Evolutionary conservation across 2,888 invertebrate species (phyloP).

Genomic region (Fragum sueziense): DNA sequence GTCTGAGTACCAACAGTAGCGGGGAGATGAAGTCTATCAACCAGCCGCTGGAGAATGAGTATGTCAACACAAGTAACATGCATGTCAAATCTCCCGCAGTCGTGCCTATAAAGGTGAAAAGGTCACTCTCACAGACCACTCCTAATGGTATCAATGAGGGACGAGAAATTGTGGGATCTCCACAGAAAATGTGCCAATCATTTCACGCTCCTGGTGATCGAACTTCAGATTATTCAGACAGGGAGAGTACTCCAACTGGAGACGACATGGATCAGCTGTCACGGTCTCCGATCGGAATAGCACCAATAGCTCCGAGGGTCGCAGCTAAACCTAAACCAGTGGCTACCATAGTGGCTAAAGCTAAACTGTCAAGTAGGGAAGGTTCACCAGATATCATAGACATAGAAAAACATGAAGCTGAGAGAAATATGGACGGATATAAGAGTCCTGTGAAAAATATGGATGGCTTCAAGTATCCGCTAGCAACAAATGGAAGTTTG

Average conservation of each 20-base stretch:
- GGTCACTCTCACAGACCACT: slow-evolving; percentile 63
- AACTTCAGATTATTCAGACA: slow-evolving; percentile 58
- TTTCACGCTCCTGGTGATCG: slow-evolving; percentile 84
- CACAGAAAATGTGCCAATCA: slow-evolving; percentile 84
- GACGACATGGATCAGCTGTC: slow-evolving; percentile 57
- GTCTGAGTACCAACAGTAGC: slow-evolving; percentile 71
- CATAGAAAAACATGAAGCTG: slow-evolving; percentile 71
- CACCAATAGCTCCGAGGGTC: slow-evolving; percentile 90
- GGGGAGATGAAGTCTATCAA: slow-evolving; percentile 57
- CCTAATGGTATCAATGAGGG: slow-evolving; percentile 61
- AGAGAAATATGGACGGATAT: slow-evolving; percentile 69
- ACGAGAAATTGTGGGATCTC: slow-evolving; percentile 62
- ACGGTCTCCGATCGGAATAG: slow-evolving; percentile 52
- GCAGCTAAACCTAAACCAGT: slow-evolving; percentile 87
- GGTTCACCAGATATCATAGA: slow-evolving; percentile 73
- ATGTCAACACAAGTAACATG: slow-evolving; percentile 56
- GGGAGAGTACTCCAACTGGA: slow-evolving; percentile 68
- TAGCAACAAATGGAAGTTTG: slow-evolving; percentile 59
- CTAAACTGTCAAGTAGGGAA: slow-evolving; percentile 75
- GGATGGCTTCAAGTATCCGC: slow-evolving; percentile 59
- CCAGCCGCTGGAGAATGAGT: slow-evolving; percentile 56
- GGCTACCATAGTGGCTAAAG: slow-evolving; percentile 76
- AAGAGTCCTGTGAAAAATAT: slow-evolving; percentile 63
- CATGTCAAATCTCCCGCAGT: slow-evolving; percentile 81
- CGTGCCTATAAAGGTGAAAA: slow-evolving; percentile 82